These are phyloP conservation scores for Parapsyche elsis DNA, from an alignment of 1,140 invertebrate species.

Conservation along the genomic window DNA sequence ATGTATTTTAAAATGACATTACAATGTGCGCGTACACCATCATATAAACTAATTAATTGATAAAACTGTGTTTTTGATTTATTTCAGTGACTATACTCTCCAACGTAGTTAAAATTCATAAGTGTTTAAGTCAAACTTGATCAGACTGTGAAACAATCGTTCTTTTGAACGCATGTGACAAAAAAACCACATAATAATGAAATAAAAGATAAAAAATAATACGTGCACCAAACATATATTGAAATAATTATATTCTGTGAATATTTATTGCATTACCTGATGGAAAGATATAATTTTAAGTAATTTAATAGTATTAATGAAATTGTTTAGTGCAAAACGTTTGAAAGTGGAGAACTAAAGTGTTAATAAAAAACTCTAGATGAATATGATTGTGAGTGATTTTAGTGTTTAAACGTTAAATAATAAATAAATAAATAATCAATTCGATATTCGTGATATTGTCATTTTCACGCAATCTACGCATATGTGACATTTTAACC, in stretches of 20 bases:
- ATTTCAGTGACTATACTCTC: not conserved
- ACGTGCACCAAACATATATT: not conserved
- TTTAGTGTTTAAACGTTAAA: slow-evolving; percentile 1
- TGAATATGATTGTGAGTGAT: not conserved
- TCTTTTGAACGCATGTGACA: too few species aligned
- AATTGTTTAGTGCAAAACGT: slow-evolving; percentile 2
- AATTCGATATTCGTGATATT: not conserved
- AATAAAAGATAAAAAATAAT: not conserved
- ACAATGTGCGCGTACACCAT: too few species aligned
- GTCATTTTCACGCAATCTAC: not conserved
- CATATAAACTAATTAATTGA: too few species aligned
- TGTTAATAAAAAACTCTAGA: not conserved
- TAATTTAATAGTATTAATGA: too few species aligned
- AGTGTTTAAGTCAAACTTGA: too few species aligned
- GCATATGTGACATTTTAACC: not conserved
- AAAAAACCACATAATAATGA: not conserved
- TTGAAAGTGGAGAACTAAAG: not conserved
- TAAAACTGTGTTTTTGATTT: not conserved
- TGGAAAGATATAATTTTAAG: too few species aligned
- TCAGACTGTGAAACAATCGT: too few species aligned
- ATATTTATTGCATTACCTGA: not conserved
- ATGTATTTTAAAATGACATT: too few species aligned
- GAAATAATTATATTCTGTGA: slow-evolving; percentile 4
- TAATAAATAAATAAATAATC: too few species aligned
- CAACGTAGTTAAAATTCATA: not conserved